These are phyloP conservation scores for Tetropium fuscum DNA, from an alignment of 2,888 invertebrate genomes.

Conservation along the genomic window DNA sequence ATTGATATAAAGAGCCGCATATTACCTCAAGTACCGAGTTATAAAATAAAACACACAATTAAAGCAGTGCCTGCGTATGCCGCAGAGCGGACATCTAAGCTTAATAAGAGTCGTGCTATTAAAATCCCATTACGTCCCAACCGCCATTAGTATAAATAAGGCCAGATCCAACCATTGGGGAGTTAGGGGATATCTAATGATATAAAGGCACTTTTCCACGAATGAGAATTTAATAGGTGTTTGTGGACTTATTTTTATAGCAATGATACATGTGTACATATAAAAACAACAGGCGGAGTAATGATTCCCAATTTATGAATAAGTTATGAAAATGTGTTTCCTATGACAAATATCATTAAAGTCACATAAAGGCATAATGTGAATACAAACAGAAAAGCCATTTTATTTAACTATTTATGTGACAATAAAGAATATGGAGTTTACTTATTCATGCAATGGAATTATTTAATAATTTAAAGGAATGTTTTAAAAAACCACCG, in stretches of 20 bases:
- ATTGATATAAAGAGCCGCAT: slow-evolving; percentile 50
- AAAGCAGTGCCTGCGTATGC: slow-evolving; percentile 41
- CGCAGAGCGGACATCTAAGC: slow-evolving; percentile 28
- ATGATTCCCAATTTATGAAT: too few relatives aligned
- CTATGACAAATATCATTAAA: slow-evolving; percentile 54
- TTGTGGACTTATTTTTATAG: slow-evolving; percentile 46
- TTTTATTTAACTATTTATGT: slow-evolving; percentile 32
- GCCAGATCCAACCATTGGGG: slow-evolving; percentile 55
- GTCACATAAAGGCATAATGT: slow-evolving; percentile 39
- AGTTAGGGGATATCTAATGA: slow-evolving; percentile 51
- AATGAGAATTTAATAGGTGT: slow-evolving; percentile 59
- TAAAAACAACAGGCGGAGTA: not conserved
- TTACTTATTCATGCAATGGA: slow-evolving; percentile 39
- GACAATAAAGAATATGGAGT: slow-evolving; percentile 33
- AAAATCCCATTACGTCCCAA: slow-evolving; percentile 63
- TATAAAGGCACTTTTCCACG: slow-evolving; percentile 57
- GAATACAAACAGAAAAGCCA: slow-evolving; percentile 37
- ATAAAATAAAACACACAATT: slow-evolving; percentile 57
- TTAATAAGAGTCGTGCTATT: slow-evolving; percentile 59
- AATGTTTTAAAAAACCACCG: slow-evolving; percentile 1
- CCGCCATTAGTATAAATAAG: slow-evolving; percentile 61
- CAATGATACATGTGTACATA: slow-evolving; percentile 42
- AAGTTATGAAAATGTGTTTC: too few relatives aligned
- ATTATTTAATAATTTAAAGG: slow-evolving; percentile 26
- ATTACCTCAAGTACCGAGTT: slow-evolving; percentile 52